Percentiles rank a stretch among this genome's conserved stretches.
These are phyloP conservation scores for Rhodinocichla rosea DNA, from an alignment of 2,113 vertebrate genomes.

Conservation along the genomic window DNA sequence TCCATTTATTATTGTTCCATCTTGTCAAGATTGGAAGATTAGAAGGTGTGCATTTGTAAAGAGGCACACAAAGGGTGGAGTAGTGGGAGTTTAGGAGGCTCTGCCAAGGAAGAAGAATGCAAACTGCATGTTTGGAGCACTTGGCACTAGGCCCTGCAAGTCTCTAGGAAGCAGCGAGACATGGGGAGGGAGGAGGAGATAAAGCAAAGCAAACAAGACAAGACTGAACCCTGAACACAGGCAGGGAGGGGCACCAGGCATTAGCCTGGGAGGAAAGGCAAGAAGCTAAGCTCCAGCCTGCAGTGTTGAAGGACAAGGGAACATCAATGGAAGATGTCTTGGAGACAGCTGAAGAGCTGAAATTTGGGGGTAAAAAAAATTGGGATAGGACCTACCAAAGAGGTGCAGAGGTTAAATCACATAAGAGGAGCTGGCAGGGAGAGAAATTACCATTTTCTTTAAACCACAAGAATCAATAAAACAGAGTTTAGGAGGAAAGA, in stretches of 20 bases:
- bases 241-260: not conserved
- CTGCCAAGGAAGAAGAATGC: slow-evolving; percentile 10
- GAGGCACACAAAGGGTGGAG: not conserved
- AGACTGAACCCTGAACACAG: not conserved
- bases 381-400: not conserved
- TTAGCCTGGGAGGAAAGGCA: not conserved
- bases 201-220: not conserved
- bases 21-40: not conserved
- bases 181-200: not conserved
- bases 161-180: not conserved
- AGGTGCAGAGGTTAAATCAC: not conserved
- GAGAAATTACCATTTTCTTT: not conserved
- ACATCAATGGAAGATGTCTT: not conserved
- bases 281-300: not conserved
- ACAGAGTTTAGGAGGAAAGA: not conserved
- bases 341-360: not conserved
- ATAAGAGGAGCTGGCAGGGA: not conserved
- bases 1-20: not conserved
- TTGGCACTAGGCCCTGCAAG: not conserved
- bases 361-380: not conserved
- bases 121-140: not conserved
- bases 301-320: not conserved
- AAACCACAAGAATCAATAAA: not conserved
- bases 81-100: not conserved
- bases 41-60: not conserved